Base-by-base conservation (phyloP, 1,140 invertebrate genomes). In the Lasioglossum albipes region DNA sequence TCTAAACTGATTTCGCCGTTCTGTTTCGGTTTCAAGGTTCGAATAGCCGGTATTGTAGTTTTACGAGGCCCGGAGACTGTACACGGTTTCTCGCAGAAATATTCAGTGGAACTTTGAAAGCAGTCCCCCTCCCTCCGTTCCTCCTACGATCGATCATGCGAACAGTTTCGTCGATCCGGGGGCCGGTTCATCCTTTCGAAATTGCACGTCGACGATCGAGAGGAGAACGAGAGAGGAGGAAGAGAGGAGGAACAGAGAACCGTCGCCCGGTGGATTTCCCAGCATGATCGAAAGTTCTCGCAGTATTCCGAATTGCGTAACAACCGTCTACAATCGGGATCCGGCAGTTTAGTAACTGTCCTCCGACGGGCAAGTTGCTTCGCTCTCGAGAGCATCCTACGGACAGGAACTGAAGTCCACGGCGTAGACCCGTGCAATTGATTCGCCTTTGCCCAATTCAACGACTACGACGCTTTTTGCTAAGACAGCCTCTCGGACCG, bases 241-340 rank as follows among this genome's bases (percentile, higher is more conserved):
- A 1, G 45, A 10, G 45, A 45, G 12, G 45, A 18, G 20, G 57
- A 41, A 74, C 73, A 68, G 18, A 66, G 70, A 16, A 57, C 71
- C 36, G 61, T 45, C 70, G 49, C 36, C 77, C 20, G 13, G 49
- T 45, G 71, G 62, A 79, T 74, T 79, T 65, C 52, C 77, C n/a
- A n/a, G 70, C 71, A 74, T 74, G 77, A 79, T 79, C 77, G 77
- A 74, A 79, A 79, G 61, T 79, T 79, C 77, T 74, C 65, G 70
- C 71, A 74, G 70, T 54, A 67, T 66, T 66, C 64, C 70, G 71
- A 79, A 79, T 74, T 74, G 70, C 73, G 77, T 79, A 79, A 79
- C 77, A 66, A 79, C 62, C 71, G 61, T 73, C 76, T 73, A 79
- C 69, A 79, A 64, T 66, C 45, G 59, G 27, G 59, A 78, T 72